Evolutionary conservation across 2,113 vertebrate genomes (phyloP), one percentile per base, ranked within the genome.

Genomic region (Forbesichthys agassizii): DNA sequence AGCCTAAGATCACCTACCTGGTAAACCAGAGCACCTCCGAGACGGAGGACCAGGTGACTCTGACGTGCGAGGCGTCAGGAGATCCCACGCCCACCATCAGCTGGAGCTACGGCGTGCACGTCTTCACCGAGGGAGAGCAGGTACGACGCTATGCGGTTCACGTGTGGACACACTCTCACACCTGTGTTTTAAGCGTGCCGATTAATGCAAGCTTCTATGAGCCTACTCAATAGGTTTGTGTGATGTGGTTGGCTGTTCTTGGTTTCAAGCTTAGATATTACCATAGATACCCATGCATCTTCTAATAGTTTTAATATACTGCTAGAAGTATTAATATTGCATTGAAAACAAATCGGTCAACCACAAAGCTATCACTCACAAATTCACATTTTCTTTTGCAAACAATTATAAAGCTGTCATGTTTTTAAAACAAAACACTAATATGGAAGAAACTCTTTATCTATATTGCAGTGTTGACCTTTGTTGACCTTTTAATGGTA

Each of bases 111-210:
- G 94, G 94, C 33, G 92, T 88, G 0, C 81, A 87, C 0, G 93
- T 96, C 83, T 99, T 98, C 92, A 94, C 92, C 62, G 96, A 91
- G 5, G 96, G 96, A 87, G 97, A 99, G 79, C 97, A 99, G 97
- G 98, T 98, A 95, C 71, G 74, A 4, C n/a, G 12, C 12, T 36
- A 7, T 33, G 27, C 36, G 69, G 48, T 56, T 77, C 64, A 61
- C n/a, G 13, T 47, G 42, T 16, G 46, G 74, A 69, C 78, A 75
- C 70, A 47, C 33, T 14, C 63, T 14, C 67, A 75, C 69, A 68
- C 14, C 27, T 27, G 27, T 27, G 27, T 79, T 84, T 77, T 81
- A 75, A 84, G 81, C 70, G 56, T 42, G 47, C 16, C 16, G 16
- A 16, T 69, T 18, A 74, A 81, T 63, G 64, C 73, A 52, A 46